Evolutionary conservation across 2,797 vertebrate species (phyloP).

Genomic region (Argyrosomus regius): DNA sequence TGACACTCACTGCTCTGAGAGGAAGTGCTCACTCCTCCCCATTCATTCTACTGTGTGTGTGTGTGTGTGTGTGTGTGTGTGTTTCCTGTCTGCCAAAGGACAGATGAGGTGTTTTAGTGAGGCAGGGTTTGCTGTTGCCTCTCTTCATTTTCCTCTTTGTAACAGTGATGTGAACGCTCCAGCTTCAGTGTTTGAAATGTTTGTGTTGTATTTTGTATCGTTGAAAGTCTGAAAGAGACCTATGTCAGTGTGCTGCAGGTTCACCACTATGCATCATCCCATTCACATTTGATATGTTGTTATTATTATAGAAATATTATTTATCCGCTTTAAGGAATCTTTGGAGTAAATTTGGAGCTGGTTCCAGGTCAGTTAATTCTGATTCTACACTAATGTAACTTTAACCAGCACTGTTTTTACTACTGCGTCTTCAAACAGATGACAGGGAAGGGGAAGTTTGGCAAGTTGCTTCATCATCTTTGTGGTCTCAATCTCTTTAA

Average conservation of each 20-base stretch:
- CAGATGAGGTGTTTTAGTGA: constrained; percentile 47
- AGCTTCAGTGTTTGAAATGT: neutral
- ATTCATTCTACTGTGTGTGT: constrained; percentile 31
- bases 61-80: constrained; percentile 40
- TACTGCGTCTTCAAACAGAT: neutral
- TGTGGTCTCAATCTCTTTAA: neutral
- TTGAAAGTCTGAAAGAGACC: neutral
- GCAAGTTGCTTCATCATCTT: neutral
- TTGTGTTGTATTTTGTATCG: neutral
- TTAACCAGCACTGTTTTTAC: neutral
- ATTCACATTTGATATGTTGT: neutral
- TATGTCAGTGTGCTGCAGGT: neutral
- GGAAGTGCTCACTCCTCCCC: constrained; percentile 54
- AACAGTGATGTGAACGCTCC: neutral
- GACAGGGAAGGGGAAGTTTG: too few species aligned
- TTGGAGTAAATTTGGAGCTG: neutral
- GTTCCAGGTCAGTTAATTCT: neutral
- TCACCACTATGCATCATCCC: neutral
- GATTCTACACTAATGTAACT: neutral
- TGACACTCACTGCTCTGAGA: constrained; percentile 30
- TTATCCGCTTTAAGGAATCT: neutral
- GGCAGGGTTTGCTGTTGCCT: constrained; percentile 28
- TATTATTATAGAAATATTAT: neutral
- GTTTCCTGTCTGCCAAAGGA: constrained; percentile 63
- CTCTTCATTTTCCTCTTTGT: neutral